Evolutionary conservation across 2,888 invertebrate species (phyloP).

Genomic region (Microchrysa polita): DNA sequence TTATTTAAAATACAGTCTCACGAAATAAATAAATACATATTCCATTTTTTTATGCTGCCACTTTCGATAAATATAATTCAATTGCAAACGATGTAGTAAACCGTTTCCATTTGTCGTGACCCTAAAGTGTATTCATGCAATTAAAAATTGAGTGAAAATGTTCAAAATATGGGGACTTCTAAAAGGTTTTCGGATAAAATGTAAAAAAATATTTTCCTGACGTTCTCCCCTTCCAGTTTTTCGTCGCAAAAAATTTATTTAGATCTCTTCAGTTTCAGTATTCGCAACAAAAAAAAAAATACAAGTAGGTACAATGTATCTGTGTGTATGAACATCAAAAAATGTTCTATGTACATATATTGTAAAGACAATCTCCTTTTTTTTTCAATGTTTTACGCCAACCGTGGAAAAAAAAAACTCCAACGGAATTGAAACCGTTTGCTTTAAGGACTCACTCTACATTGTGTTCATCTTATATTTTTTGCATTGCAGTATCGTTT

Average conservation of each 20-base stretch:
- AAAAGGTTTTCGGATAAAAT: background rate
- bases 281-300: background rate
- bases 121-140: background rate
- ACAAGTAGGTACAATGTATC: too few relatives aligned
- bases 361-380: background rate
- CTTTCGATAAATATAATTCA: too few relatives aligned
- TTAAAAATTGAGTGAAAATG: background rate
- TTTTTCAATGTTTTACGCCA: background rate
- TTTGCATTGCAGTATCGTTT: background rate
- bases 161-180: background rate
- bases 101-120: background rate
- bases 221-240: background rate
- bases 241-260: background rate
- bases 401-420: background rate
- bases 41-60: too few relatives aligned
- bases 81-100: background rate
- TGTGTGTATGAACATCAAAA: background rate
- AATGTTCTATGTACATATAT: background rate
- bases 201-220: background rate
- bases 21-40: background rate
- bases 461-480: background rate
- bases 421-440: background rate
- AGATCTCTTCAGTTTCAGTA: background rate
- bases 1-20: background rate
- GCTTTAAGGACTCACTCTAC: background rate